phyloP scores from a whole-genome alignment of 2,888 invertebrate genomes.

The Pyrrhosoma nymphula region DNA sequence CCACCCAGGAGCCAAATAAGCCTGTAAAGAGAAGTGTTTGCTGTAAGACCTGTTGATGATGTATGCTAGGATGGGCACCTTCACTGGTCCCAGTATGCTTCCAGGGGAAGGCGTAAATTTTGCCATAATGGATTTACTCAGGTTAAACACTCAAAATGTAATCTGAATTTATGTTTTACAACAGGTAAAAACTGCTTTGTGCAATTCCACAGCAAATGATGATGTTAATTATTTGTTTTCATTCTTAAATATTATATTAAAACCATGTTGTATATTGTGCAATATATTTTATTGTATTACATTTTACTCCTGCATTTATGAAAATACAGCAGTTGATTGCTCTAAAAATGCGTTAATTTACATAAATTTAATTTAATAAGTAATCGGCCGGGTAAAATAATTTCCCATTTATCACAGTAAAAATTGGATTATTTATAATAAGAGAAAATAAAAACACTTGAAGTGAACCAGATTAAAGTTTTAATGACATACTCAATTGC shows the following conservation, averaged over 20 bases:
- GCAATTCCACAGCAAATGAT: neutral
- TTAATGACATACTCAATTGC: neutral
- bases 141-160: neutral
- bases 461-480: neutral
- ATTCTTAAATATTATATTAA: neutral
- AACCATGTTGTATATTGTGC: neutral
- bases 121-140: no score
- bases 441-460: neutral
- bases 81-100: neutral
- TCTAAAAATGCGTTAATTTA: neutral
- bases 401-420: neutral
- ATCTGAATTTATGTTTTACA: neutral
- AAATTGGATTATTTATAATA: neutral
- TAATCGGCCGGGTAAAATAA: neutral
- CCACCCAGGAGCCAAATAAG: neutral
- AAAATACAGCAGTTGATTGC: neutral
- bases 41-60: neutral
- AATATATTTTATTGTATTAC: neutral
- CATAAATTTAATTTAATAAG: neutral
- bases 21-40: neutral
- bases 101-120: slow-evolving; percentile 1
- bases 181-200: neutral
- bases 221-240: neutral
- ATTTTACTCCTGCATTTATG: no score
- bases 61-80: neutral